Evolutionary conservation across 92 coral and sea anemone genomes (phyloP), one percentile per base, ranked within the genome.

Genomic region (Pocillopora grandis): DNA sequence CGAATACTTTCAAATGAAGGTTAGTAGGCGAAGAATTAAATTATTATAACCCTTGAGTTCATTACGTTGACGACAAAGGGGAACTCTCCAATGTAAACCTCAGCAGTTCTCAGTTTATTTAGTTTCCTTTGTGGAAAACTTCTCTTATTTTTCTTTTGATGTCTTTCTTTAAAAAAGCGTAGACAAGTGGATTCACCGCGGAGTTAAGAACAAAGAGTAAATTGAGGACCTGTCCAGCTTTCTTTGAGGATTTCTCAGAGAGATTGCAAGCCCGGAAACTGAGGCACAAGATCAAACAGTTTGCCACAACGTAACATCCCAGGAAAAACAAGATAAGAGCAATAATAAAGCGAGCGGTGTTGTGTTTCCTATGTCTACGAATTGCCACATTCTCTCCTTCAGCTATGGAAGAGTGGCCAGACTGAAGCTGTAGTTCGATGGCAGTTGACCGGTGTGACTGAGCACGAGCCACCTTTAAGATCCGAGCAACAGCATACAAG

Each of bases 131-230:
- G 52, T 7, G 0, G 52, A 42, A 42, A 7, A 42, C 5, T 42
- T 42, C 8, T 42, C 66, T 17, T 62, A 79, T 12, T 31, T 79
- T 73, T 27, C 64, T 49, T 56, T 65, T 79, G 12, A 77, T 55
- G 55, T 66, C 84, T 16, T 33, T 1, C 42, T 79, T 79, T 12
- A 66, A 66, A 6, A 37, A 61, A 18, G 77, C 77, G 58, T 81
- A 81, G 35, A 59, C 68, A 12, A 81, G 12, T 56, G 85, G 85
- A 59, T 81, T 81, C 31, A 70, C 77, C 11, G 77, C 75, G 1
- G 85, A 81, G 20, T 81, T 81, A 18, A 59, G 67, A 5, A 68
- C 60, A 16, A 81, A 61, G n/a, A 81, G 77, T 3, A 69, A n/a
- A 36, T 52, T 55, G 9, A 52, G 16, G 20, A 75, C 64, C 12